Percentiles rank a stretch among this genome's conserved stretches.
phyloP scores from a whole-genome alignment of 30 jellyfish, hydroid and myxozoan species.

The Clytia hemisphaerica region DNA sequence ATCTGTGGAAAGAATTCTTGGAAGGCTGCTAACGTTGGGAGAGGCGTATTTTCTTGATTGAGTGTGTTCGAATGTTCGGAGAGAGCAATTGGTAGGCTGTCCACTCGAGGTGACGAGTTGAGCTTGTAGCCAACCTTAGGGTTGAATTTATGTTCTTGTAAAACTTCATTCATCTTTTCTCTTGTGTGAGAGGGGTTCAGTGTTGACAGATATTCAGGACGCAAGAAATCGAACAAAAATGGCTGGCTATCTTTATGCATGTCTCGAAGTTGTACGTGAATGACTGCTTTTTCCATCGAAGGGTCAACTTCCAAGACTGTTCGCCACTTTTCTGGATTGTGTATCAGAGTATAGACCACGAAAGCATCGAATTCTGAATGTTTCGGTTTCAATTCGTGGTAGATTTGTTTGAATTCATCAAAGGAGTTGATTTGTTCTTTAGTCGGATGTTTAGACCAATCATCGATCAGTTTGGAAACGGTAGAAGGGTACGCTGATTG shows the following conservation, averaged over 20 bases:
- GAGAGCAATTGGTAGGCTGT: neutral
- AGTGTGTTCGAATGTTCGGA: neutral
- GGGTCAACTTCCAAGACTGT: neutral
- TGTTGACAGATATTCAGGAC: neutral
- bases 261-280: constrained; percentile 6
- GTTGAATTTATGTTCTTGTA: neutral
- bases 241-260: neutral
- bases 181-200: constrained; percentile 6
- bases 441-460: constrained; percentile 5
- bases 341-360: constrained; percentile 10
- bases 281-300: neutral
- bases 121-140: constrained; percentile 4
- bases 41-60: neutral
- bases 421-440: constrained; percentile 4
- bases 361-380: constrained; percentile 16
- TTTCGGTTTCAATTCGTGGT: neutral
- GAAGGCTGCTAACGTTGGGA: constrained; percentile 1
- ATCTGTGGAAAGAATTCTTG: neutral
- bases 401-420: constrained; percentile 1
- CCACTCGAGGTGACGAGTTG: neutral
- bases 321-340: constrained; percentile 26
- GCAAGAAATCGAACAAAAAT: constrained; percentile 20
- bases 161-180: neutral
- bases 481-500: too few relatives aligned
- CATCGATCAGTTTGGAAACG: too few relatives aligned